A percentile compares a stretch with the other conserved stretches of the same genome.
phyloP scores from a whole-genome alignment of 2,888 invertebrate species.

The Agrochola circellaris region DNA sequence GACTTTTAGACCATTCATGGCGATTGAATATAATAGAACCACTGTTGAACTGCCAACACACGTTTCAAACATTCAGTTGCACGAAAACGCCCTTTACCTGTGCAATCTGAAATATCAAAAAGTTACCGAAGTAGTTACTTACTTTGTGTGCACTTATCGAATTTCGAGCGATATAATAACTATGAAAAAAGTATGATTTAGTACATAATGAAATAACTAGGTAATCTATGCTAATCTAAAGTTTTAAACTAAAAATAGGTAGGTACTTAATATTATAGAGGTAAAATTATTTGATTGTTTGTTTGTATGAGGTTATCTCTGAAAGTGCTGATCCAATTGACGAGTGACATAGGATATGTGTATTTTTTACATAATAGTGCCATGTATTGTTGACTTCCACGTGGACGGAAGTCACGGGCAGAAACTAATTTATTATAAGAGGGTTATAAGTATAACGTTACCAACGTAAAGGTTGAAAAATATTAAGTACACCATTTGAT shows the following conservation, averaged over 20 bases:
- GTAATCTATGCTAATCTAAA: neutral
- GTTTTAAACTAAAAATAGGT: no score
- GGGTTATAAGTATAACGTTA: neutral
- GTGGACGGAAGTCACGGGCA: neutral
- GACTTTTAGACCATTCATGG: constrained; percentile 66
- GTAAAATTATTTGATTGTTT: neutral
- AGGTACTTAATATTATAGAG: no score
- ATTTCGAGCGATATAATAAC: neutral
- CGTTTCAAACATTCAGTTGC: constrained; percentile 69
- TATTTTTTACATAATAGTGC: no score
- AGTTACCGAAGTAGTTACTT: neutral
- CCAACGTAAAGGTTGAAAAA: constrained; percentile 11
- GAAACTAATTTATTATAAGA: neutral
- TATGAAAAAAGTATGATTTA: neutral
- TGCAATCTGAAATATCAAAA: constrained; percentile 6
- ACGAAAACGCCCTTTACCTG: constrained; percentile 63
- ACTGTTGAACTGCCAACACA: constrained; percentile 59
- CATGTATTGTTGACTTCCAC: neutral
- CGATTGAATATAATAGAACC: constrained; percentile 56
- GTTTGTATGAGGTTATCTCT: neutral
- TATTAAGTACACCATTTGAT: constrained; percentile 40
- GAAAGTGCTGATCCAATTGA: neutral
- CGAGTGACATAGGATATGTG: no score
- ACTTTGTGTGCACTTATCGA: neutral
- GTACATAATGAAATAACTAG: neutral